phyloP scores from a whole-genome alignment of 2,888 invertebrate species.

The Patella depressa region DNA sequence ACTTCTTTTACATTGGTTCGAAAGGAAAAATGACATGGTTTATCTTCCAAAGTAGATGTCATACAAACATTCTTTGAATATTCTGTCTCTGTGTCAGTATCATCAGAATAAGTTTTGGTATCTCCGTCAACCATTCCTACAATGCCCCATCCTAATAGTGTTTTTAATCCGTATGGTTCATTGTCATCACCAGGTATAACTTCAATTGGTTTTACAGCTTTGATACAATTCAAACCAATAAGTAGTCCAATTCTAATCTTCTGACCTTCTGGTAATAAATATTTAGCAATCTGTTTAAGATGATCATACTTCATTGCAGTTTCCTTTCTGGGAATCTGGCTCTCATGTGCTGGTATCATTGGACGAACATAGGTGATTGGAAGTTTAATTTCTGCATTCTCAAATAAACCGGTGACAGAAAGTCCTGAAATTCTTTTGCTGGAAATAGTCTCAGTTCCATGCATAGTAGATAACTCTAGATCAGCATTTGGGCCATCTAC shows the following conservation, averaged over 20 bases:
- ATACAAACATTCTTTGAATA: no score
- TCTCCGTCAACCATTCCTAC: background rate
- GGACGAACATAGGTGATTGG: background rate
- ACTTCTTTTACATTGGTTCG: slow-evolving; percentile 12
- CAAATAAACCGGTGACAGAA: background rate
- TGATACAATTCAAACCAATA: background rate
- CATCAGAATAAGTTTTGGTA: no score
- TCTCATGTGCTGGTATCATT: background rate
- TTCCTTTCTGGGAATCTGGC: background rate
- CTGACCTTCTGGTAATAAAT: background rate
- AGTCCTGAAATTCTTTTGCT: background rate
- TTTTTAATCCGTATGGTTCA: background rate
- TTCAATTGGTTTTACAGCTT: background rate
- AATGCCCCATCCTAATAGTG: background rate
- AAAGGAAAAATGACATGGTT: slow-evolving; percentile 7
- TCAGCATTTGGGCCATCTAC: no score
- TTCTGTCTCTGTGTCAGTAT: no score
- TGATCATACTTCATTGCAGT: slow-evolving; percentile 1
- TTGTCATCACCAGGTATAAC: background rate
- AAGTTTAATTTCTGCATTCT: background rate
- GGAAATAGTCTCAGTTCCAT: background rate
- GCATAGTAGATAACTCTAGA: background rate
- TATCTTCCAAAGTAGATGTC: background rate
- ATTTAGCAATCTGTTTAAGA: background rate
- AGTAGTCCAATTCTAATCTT: background rate